Percentiles rank a stretch among this genome's conserved stretches.
These are phyloP conservation scores for Prorops nasuta DNA, from an alignment of 1,140 invertebrate species.

Conservation along the genomic window DNA sequence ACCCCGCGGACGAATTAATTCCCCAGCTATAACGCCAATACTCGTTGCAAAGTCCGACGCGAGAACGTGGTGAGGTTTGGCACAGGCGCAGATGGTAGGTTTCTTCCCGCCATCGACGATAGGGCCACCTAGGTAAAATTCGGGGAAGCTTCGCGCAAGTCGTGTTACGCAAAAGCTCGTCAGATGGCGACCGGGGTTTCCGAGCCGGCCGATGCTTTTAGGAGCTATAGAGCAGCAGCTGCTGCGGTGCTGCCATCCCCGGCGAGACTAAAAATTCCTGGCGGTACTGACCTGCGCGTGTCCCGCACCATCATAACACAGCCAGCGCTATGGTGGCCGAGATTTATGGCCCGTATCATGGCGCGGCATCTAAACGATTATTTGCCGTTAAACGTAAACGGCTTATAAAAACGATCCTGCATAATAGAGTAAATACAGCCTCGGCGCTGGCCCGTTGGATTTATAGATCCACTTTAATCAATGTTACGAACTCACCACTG, in stretches of 20 bases:
- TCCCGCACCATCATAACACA: slow-evolving; percentile 38
- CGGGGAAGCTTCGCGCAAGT: slow-evolving; percentile 28
- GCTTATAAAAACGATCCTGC: slow-evolving; percentile 48
- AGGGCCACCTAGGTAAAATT: slow-evolving; percentile 36
- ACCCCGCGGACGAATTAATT: too few relatives aligned
- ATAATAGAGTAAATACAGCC: slow-evolving; percentile 58
- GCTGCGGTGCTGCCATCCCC: slow-evolving; percentile 41
- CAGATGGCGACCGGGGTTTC: slow-evolving; percentile 39
- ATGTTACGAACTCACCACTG: slow-evolving; percentile 5
- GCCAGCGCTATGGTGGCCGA: slow-evolving; percentile 29
- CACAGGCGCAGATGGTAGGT: too few relatives aligned
- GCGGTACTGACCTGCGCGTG: slow-evolving; percentile 48
- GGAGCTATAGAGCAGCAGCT: slow-evolving; percentile 11
- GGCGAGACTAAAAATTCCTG: slow-evolving; percentile 10
- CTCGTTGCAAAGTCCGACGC: too few relatives aligned
- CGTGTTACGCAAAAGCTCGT: slow-evolving; percentile 23
- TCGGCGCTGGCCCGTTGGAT: slow-evolving; percentile 26
- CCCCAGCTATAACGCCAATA: too few relatives aligned
- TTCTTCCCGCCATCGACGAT: slow-evolving; percentile 16
- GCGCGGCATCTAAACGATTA: slow-evolving; percentile 52
- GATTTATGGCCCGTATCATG: slow-evolving; percentile 53
- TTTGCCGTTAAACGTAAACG: slow-evolving; percentile 52
- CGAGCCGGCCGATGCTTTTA: slow-evolving; percentile 12
- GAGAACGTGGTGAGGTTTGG: too few relatives aligned
- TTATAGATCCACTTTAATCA: slow-evolving; percentile 55